These are phyloP conservation scores for Brassicogethes aeneus DNA, from an alignment of 2,888 invertebrate species.

Conservation along the genomic window DNA sequence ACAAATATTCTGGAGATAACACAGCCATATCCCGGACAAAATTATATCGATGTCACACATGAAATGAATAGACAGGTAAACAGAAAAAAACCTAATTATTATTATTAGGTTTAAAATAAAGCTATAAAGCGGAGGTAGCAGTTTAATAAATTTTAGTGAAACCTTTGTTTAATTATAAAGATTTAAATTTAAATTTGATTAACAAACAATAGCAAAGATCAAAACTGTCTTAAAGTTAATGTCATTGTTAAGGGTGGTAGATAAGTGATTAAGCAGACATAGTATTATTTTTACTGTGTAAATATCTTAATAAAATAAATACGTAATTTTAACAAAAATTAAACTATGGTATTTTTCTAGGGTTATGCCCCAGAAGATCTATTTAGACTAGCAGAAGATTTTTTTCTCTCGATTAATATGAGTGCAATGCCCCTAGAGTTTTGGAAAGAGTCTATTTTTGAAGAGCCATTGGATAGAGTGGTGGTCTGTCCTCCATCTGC, in stretches of 20 bases:
- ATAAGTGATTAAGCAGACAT: too few relatives aligned
- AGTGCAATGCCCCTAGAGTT: slow-evolving; percentile 78
- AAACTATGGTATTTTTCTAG: slow-evolving; percentile 36
- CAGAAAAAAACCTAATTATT: too few relatives aligned
- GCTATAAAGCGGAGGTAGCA: too few relatives aligned
- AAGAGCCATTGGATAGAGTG: slow-evolving; percentile 67
- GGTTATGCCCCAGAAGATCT: slow-evolving; percentile 76
- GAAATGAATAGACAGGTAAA: slow-evolving; percentile 73
- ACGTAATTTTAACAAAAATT: neutral
- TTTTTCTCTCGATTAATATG: slow-evolving; percentile 84
- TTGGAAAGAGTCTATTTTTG: slow-evolving; percentile 78
- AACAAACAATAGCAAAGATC: too few relatives aligned
- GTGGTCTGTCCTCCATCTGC: slow-evolving; percentile 86
- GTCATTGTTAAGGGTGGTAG: too few relatives aligned
- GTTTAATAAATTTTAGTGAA: too few relatives aligned
- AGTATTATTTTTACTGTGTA: too few relatives aligned
- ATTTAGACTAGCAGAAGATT: slow-evolving; percentile 84
- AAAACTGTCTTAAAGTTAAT: too few relatives aligned
- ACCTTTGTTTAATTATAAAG: too few relatives aligned
- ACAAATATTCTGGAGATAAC: slow-evolving; percentile 70
- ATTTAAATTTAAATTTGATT: too few relatives aligned
- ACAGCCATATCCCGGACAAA: slow-evolving; percentile 76
- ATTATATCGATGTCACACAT: slow-evolving; percentile 70
- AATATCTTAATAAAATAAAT: too few relatives aligned
- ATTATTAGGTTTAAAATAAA: too few relatives aligned